Evolutionary conservation across 2,797 vertebrate genomes (phyloP), one percentile per base, ranked within the genome.

Genomic region (Fistularia commersonii): DNA sequence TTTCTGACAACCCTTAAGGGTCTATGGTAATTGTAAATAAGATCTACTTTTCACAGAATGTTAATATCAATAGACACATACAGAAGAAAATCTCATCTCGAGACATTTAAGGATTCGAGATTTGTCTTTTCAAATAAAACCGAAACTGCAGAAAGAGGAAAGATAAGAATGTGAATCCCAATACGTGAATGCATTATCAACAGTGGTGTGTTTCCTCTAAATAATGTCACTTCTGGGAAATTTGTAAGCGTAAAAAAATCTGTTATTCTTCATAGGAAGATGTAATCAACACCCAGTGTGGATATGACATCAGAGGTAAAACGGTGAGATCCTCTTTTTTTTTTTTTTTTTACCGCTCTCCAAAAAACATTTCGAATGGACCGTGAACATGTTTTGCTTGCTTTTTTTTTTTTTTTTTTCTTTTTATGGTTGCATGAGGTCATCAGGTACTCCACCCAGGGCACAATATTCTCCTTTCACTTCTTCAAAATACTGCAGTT

Each of bases 251-350:
- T n/a, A n/a, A n/a, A n/a, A n/a, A n/a, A n/a, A n/a, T n/a, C n/a
- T 42, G 45, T 36, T 72, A 65, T 14, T 77, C 52, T 77, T 63
- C 52, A 7, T 85, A 99, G 97, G 97, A 99, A 81, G 97, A 99
- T 45, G 97, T 99, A 74, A 98, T 99, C 84, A 99, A 99, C 84
- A 99, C 97, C 46, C 97, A 99, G 74, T 99, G 97, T 88, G 97
- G 97, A 74, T 99, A 99, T 0, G 97, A 99, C 81, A 92, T 98
- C 60, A 90, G 97, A 78, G 93, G 92, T 46, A 98, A 98, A 89
- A 79, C 91, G 60, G 97, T 99, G 88, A 96, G 95, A 84, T 59
- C 3, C 42, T 37, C n/a, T n/a, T n/a, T n/a, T n/a, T n/a, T n/a
- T n/a, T n/a, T n/a, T 14, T 12, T 6, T 41, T 9, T 41, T 8